phyloP scores from a whole-genome alignment of 1,140 invertebrate genomes.

The Kradibia gibbosae region DNA sequence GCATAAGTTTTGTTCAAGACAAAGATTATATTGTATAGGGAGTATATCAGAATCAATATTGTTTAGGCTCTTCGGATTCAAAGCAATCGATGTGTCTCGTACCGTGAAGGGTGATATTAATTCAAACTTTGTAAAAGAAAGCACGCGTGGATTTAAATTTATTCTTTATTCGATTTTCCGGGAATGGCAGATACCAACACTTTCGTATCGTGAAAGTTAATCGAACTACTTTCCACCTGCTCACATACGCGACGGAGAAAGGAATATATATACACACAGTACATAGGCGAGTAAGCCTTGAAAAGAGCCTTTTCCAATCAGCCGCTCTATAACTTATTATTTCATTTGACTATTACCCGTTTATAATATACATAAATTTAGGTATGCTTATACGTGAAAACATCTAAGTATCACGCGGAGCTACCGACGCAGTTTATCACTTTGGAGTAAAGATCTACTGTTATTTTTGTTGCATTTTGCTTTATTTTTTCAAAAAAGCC shows the following conservation, averaged over 20 bases:
- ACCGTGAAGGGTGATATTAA: too few relatives aligned
- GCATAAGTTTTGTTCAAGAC: too few relatives aligned
- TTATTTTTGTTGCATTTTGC: background rate
- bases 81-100: too few relatives aligned
- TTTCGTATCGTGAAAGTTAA: conserved; percentile 52
- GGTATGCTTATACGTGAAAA: background rate
- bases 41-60: too few relatives aligned
- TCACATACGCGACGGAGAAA: conserved; percentile 24
- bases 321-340: conserved; percentile 24
- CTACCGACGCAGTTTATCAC: background rate
- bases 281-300: too few relatives aligned
- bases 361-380: background rate
- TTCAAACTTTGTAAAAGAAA: too few relatives aligned
- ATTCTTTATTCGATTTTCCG: conserved; percentile 31
- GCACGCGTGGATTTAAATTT: background rate
- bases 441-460: too few relatives aligned
- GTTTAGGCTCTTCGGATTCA: too few relatives aligned
- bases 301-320: too few relatives aligned
- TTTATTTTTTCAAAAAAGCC: background rate
- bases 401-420: background rate
- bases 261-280: too few relatives aligned
- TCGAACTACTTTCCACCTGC: conserved; percentile 48
- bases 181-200: background rate
- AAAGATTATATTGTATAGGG: too few relatives aligned
- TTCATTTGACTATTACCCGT: conserved; percentile 26